phyloP scores from a whole-genome alignment of 2,797 vertebrate species.

The Ceryle rudis region DNA sequence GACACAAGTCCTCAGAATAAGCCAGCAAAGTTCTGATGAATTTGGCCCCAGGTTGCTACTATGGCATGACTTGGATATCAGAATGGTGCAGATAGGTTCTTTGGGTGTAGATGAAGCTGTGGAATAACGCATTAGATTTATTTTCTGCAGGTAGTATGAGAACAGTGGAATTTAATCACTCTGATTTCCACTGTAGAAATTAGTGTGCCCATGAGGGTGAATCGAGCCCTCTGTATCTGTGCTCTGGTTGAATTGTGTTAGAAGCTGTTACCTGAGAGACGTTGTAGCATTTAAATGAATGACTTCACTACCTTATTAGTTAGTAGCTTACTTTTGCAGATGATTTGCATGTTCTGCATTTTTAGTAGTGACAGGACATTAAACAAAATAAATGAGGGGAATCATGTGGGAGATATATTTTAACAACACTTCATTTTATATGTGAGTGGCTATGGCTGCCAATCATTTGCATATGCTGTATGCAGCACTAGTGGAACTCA shows the following conservation, averaged over 20 bases:
- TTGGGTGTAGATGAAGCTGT: neutral
- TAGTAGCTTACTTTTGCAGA: neutral
- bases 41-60: neutral
- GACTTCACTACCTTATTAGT: fast-evolving
- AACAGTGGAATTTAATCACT: neutral
- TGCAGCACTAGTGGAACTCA: neutral
- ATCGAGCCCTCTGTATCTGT: neutral
- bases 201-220: neutral
- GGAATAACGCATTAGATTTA: neutral
- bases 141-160: neutral
- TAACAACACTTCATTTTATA: neutral
- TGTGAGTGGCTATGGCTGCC: fast-evolving
- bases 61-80: neutral
- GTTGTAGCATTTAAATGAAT: neutral
- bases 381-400: conserved; percentile 18
- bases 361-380: neutral
- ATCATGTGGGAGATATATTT: neutral
- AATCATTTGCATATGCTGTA: neutral
- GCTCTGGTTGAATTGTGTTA: neutral
- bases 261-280: neutral
- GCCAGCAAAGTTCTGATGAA: neutral
- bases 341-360: neutral
- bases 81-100: neutral
- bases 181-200: neutral
- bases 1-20: neutral